These are phyloP conservation scores for Tangachromis dhanisi DNA, from an alignment of 2,113 vertebrate species.

Conservation along the genomic window DNA sequence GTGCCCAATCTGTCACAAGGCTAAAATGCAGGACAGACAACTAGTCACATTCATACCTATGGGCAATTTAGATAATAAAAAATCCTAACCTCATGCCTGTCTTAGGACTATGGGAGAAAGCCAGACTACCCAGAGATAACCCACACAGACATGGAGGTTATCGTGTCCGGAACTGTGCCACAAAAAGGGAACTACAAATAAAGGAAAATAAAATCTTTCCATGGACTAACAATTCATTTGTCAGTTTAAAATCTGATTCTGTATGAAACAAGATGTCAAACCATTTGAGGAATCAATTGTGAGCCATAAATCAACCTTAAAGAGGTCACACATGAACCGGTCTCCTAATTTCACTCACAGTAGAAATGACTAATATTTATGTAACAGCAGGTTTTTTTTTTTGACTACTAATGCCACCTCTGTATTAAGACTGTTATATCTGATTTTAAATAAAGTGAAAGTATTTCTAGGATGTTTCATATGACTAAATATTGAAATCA, in stretches of 20 bases:
- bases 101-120: background rate
- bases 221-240: background rate
- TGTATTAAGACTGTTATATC: background rate
- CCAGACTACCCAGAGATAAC: background rate
- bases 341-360: background rate
- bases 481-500: background rate
- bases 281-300: background rate
- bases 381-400: background rate
- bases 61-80: background rate
- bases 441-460: slow-evolving; percentile 40
- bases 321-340: background rate
- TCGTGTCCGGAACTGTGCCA: background rate
- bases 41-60: background rate
- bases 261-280: background rate
- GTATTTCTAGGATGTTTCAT: background rate
- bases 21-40: background rate
- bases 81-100: background rate
- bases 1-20: background rate
- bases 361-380: background rate
- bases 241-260: background rate
- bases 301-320: background rate
- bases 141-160: background rate
- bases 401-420: background rate
- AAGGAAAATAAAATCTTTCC: background rate
- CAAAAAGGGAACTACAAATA: background rate